phyloP scores from a whole-genome alignment of 2,888 invertebrate genomes.

The Synergus itoensis region DNA sequence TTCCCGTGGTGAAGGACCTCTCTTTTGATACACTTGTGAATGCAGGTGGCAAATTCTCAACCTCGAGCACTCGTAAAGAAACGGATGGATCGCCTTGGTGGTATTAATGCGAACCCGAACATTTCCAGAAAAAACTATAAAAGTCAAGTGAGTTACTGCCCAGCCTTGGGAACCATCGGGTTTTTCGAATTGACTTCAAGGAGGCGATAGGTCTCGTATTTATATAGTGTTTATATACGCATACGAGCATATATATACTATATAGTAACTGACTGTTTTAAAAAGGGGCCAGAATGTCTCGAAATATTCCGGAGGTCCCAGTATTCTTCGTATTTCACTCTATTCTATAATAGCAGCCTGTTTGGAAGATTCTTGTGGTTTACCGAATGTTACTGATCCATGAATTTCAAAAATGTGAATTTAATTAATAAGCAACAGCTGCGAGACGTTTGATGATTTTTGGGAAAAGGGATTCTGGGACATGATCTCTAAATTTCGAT shows the following conservation, averaged over 20 bases:
- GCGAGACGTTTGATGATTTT: constrained; percentile 14
- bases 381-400: constrained; percentile 4
- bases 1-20: constrained; percentile 32
- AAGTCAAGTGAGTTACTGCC: constrained; percentile 9
- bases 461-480: neutral
- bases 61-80: constrained; percentile 17
- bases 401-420: constrained; percentile 29
- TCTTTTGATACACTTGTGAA: neutral
- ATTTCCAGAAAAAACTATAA: constrained; percentile 33
- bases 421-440: constrained; percentile 32
- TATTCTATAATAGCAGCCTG: constrained; percentile 10
- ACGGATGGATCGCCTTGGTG: neutral
- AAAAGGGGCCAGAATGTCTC: neutral
- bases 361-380: constrained; percentile 17
- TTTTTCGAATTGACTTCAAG: constrained; percentile 28
- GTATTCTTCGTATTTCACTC: neutral
- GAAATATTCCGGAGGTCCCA: neutral
- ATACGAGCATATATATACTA: neutral
- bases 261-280: constrained; percentile 6
- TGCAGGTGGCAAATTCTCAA: constrained; percentile 32
- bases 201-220: constrained; percentile 2
- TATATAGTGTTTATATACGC: neutral
- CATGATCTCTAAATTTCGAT: constrained; percentile 21
- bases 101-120: constrained; percentile 15
- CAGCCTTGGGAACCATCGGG: neutral